These are phyloP conservation scores for Gadopsis bispinosus DNA, from an alignment of 2,797 vertebrate species.

Conservation along the genomic window DNA sequence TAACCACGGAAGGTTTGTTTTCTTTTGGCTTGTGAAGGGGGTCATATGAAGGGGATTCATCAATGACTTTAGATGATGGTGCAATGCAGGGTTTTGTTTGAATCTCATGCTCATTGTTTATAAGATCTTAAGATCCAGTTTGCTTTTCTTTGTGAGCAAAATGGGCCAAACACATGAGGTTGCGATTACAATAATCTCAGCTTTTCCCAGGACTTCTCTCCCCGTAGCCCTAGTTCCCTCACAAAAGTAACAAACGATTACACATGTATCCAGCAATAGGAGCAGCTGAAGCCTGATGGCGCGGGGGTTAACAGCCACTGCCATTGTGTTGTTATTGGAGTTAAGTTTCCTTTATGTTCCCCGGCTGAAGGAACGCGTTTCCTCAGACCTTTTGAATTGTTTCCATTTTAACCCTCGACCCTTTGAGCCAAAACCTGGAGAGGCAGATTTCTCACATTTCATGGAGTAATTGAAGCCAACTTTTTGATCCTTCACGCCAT, in stretches of 20 bases:
- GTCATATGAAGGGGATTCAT: constrained; percentile 41
- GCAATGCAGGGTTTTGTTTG: constrained; percentile 49
- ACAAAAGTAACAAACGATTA: constrained; percentile 73
- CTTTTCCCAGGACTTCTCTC: constrained; percentile 65
- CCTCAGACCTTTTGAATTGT: constrained; percentile 76
- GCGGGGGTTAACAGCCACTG: constrained; percentile 69
- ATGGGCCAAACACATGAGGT: constrained; percentile 72
- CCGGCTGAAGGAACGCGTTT: constrained; percentile 68
- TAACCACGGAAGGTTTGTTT: constrained; percentile 49
- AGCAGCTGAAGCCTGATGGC: constrained; percentile 50
- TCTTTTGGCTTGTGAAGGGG: constrained; percentile 46
- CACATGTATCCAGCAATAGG: constrained; percentile 44
- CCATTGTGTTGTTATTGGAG: constrained; percentile 67
- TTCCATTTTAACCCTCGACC: constrained; percentile 73
- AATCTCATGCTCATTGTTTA: constrained; percentile 70
- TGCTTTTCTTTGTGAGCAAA: constrained; percentile 73
- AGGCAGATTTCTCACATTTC: constrained; percentile 76
- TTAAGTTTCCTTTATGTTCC: constrained; percentile 72
- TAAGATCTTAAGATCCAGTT: constrained; percentile 60
- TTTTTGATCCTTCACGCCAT: constrained; percentile 62
- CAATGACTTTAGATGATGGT: constrained; percentile 31
- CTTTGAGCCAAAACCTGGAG: constrained; percentile 50
- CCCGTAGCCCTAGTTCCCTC: constrained; percentile 41
- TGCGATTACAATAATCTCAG: constrained; percentile 73
- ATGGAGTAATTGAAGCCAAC: constrained; percentile 62